phyloP scores from a whole-genome alignment of 2,888 invertebrate species.

The Orthosia incerta region DNA sequence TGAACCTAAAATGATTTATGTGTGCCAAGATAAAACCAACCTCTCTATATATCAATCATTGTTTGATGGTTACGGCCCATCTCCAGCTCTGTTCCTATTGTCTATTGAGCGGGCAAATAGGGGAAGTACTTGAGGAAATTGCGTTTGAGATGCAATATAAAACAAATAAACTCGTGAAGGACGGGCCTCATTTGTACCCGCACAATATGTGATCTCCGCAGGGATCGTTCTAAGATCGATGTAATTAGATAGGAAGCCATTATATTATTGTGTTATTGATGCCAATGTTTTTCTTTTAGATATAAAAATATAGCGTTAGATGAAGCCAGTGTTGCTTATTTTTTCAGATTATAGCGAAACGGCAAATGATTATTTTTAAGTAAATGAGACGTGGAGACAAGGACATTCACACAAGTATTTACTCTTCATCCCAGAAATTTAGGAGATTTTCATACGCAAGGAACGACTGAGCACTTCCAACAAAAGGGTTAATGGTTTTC shows the following conservation, averaged over 20 bases:
- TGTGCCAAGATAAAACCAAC: slow-evolving; percentile 70
- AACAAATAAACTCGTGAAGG: slow-evolving; percentile 44
- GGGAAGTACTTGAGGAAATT: slow-evolving; percentile 48
- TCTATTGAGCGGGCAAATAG: slow-evolving; percentile 60
- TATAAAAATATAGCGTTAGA: neutral
- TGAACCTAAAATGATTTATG: slow-evolving; percentile 77
- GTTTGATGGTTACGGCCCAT: slow-evolving; percentile 49
- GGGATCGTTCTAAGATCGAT: slow-evolving; percentile 31
- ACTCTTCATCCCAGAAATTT: neutral
- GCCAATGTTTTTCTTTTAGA: neutral
- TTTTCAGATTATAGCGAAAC: neutral
- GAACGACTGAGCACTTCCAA: neutral
- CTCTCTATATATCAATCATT: slow-evolving; percentile 73
- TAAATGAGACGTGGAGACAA: neutral
- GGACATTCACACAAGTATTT: neutral
- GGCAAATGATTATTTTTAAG: neutral
- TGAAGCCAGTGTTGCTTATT: neutral
- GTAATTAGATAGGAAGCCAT: slow-evolving; percentile 42
- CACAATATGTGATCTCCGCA: slow-evolving; percentile 26
- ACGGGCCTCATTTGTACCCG: slow-evolving; percentile 38
- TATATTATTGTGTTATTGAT: slow-evolving; percentile 20
- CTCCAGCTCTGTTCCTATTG: slow-evolving; percentile 60
- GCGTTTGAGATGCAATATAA: slow-evolving; percentile 47
- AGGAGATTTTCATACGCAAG: neutral
- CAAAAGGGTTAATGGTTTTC: slow-evolving; percentile 32